Conservation (phyloP, 1,140 invertebrate genomes). For the Drosophila melanogaster region Release_6_plus_ISO1_MT NC_004354.4:12449001-12449500, state of each 20-base stretch:
- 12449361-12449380: slow-evolving; percentile 7
- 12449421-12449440: slow-evolving; percentile 16
- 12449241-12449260: slow-evolving; percentile 36
- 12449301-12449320: slow-evolving; percentile 77
- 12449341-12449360: slow-evolving; percentile 69
- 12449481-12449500: slow-evolving; percentile 25
- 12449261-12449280: slow-evolving; percentile 18
- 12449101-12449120: slow-evolving; percentile 7
- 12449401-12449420: slow-evolving; percentile 18
- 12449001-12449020: not conserved
- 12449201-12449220: slow-evolving; percentile 44
- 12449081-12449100: slow-evolving; percentile 3
- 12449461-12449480: slow-evolving; percentile 32
- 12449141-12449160: slow-evolving; percentile 26
- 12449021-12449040: not conserved
- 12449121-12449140: slow-evolving; percentile 42
- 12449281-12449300: slow-evolving; percentile 61
- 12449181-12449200: slow-evolving; percentile 47
- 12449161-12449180: slow-evolving; percentile 46
- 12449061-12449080: not conserved
- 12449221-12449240: slow-evolving; percentile 49
- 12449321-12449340: slow-evolving; percentile 76
- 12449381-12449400: slow-evolving; percentile 9
- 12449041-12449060: not conserved
- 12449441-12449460: not conserved